Base-by-base conservation (phyloP, 37 sponge, comb jelly and placozoan genomes). In the Agelas oroides region DNA sequence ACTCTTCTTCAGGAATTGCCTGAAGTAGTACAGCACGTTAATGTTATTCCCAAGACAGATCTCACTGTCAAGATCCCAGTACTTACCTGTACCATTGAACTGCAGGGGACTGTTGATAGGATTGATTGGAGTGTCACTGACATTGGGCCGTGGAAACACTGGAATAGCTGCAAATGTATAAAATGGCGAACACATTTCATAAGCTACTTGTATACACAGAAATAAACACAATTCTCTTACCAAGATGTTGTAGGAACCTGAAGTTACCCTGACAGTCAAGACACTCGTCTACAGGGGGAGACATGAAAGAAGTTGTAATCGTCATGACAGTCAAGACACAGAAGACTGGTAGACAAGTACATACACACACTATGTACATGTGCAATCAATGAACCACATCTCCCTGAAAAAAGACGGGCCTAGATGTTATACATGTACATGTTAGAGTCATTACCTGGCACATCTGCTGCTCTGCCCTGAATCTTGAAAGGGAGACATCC, bases 81-180 rank as follows among this genome's bases (percentile, higher is more conserved):
- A 21, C 53, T 34, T 73, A 73, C 75, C 75, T 73, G 39, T 5
- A n/a, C 75, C 53, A n/a, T 73, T 46, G 28, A 73, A 73, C 75
- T 52, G 52, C 20, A 73, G 75, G 39, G 41, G 23, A 2, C 24
- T 20, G 54, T 40, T 46, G 46, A 12, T 46, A 46, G 46, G 46
- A 41, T 52, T 73, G 23, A 70, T 36, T 6, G 71, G 71, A 14
- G 17, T 24, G 21, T 73, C 75, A 40, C 13, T 39, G 17, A 3
- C 17, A 30, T 5, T 19, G 2, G 75, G 75, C 39, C 75, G 36
- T 3, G 54, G 21, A 5, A 73, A 73, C 24, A 55, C 24, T 40
- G 75, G 75, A 12, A 73, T 73, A 73, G 54, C 75, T 73, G 28
- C 25, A 46, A 34, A 5, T 53, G 36, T 18, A 38, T 40, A n/a